Evolutionary conservation across 2,113 vertebrate genomes (phyloP), one percentile per base, ranked within the genome.

Genomic region (Cavia aperea): DNA sequence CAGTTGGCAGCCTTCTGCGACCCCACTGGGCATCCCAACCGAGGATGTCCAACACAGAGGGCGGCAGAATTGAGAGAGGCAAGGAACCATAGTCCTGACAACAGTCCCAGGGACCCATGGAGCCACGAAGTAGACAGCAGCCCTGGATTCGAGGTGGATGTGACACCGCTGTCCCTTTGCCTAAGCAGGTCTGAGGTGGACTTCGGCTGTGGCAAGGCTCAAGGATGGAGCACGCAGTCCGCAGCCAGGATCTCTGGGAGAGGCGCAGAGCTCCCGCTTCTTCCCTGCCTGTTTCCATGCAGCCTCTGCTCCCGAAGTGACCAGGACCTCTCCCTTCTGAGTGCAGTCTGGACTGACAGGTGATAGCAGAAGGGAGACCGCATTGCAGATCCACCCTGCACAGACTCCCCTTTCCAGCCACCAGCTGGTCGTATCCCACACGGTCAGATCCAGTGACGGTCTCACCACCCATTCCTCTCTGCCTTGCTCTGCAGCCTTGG

Each of bases 241-340:
- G 7, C 29, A 49, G 3, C 33, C 73, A 63, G 54, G 63, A 16
- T 13, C 46, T 60, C 21, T 23, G 36, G 85, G 36, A 70, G 13
- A 84, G 62, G 65, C 5, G 4, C 33, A 83, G 62, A 5, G 1
- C 29, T 56, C 49, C 29, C 8, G 1, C 19, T 82, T 83, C 36
- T 73, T 26, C 70, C 33, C 60, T 65, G 29, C 23, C 23, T 19
- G 31, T 72, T 70, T 72, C 54, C 85, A 51, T 56, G 9, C 2
- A n/a, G 31, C 26, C 33, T 66, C 46, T 46, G 14, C 5, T 49
- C 19, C 65, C 1, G 0, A 2, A 0, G 5, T 63, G 9, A 75
- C 18, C 4, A 19, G 2, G 29, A 77, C 56, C 14, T 23, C 31
- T 92, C 18, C 92, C 7, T 85, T 83, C 66, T 29, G 29, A 49